phyloP scores from a whole-genome alignment of 2,797 vertebrate species.

The Spondyliosoma cantharus region DNA sequence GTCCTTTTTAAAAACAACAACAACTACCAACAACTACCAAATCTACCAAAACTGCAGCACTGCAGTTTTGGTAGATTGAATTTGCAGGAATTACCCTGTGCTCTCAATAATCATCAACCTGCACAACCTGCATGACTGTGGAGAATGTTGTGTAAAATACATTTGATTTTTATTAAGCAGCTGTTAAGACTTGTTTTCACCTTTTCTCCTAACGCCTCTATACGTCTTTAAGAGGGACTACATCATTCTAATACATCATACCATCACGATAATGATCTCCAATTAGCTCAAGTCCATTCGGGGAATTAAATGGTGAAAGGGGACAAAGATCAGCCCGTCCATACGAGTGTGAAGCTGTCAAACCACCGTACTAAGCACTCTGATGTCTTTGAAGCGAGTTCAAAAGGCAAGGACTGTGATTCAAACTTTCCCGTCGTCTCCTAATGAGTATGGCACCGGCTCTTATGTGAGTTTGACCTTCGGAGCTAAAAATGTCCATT shows the following conservation, averaged over 20 bases:
- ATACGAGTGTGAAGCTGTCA: conserved; percentile 67
- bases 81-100: conserved; percentile 5
- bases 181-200: conserved; percentile 29
- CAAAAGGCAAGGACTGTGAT: conserved; percentile 70
- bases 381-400: conserved; percentile 76
- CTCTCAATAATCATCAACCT: neutral
- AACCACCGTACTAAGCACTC: conserved; percentile 67
- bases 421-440: conserved; percentile 61
- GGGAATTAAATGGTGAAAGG: conserved; percentile 75
- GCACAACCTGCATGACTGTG: neutral
- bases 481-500: conserved; percentile 52
- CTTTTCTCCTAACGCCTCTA: conserved; percentile 40
- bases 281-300: conserved; percentile 83
- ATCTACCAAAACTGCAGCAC: neutral
- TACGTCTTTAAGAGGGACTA: conserved; percentile 68
- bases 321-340: conserved; percentile 73
- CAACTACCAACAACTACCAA: too few species aligned
- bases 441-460: conserved; percentile 55
- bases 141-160: neutral
- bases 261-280: conserved; percentile 80
- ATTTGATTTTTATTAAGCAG: conserved; percentile 13
- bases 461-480: conserved; percentile 67
- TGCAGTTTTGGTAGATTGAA: neutral
- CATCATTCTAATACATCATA: conserved; percentile 78
- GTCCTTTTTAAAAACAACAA: conserved; percentile 6